Percentiles rank a stretch among this genome's conserved stretches.
Evolutionary conservation across 2,797 vertebrate species (phyloP).

Genomic region (Schizopygopsis pylzovi): DNA sequence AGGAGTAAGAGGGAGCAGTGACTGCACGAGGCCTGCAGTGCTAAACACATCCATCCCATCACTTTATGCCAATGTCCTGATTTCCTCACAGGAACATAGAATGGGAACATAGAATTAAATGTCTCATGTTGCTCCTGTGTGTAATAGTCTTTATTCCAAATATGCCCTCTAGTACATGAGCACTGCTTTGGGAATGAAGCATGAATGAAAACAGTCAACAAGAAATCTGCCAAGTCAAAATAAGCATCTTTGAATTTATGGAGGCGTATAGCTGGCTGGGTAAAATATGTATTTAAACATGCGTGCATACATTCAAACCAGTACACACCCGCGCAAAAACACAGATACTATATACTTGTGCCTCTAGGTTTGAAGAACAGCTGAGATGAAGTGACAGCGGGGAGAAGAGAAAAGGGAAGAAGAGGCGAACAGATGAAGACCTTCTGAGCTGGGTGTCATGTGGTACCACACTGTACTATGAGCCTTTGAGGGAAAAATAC

Average conservation of each 20-base stretch:
- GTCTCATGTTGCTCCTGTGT: background rate
- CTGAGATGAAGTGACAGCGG: conserved; percentile 2
- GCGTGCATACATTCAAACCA: background rate
- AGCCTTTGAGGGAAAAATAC: background rate
- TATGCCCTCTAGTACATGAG: background rate
- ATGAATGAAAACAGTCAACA: conserved; percentile 6
- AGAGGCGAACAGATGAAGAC: conserved; percentile 5
- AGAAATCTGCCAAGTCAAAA: conserved; percentile 2
- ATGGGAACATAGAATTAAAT: too few species aligned
- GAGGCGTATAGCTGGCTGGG: background rate
- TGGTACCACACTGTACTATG: background rate
- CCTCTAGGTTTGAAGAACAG: background rate
- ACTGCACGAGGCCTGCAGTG: too few species aligned
- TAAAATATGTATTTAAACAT: background rate
- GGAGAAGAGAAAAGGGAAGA: background rate
- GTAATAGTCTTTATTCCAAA: background rate
- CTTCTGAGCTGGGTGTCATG: background rate
- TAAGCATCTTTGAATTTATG: conserved; percentile 17
- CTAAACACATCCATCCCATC: too few species aligned
- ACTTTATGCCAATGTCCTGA: too few species aligned
- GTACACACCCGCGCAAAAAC: background rate
- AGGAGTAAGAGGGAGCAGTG: too few species aligned
- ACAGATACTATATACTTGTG: background rate
- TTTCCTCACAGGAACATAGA: too few species aligned
- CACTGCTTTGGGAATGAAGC: background rate